phyloP scores from a whole-genome alignment of 2,113 vertebrate genomes.

The Australoheros scitulus region DNA sequence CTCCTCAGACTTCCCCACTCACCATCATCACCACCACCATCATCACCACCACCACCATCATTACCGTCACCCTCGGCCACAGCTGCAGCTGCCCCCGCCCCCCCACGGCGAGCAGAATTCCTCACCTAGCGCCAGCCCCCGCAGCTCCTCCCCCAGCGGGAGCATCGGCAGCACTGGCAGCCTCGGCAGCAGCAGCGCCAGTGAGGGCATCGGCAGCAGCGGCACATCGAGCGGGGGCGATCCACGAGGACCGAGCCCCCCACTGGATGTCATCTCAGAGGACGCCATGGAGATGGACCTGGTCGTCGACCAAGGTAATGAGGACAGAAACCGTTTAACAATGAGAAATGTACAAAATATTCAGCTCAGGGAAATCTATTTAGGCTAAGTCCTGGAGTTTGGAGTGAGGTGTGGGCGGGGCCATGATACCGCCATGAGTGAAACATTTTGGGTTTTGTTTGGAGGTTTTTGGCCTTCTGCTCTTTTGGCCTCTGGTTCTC shows the following conservation, averaged over 20 bases:
- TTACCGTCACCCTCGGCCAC: conserved; percentile 34
- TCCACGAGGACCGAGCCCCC: conserved; percentile 65
- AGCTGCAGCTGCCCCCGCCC: conserved; percentile 50
- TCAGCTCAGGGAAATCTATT: too few species aligned
- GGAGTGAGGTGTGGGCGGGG: not conserved
- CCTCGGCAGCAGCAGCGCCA: conserved; percentile 54
- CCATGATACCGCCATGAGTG: not conserved
- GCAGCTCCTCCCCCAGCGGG: conserved; percentile 69
- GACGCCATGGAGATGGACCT: conserved; percentile 78
- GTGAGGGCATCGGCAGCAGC: conserved; percentile 59
- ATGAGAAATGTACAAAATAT: not conserved
- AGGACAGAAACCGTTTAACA: not conserved
- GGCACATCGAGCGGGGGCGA: conserved; percentile 42
- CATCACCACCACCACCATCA: conserved; percentile 34
- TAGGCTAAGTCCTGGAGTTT: not conserved
- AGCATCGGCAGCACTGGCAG: conserved; percentile 68
- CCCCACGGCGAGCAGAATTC: conserved; percentile 50
- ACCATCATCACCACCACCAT: conserved; percentile 43
- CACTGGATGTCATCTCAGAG: conserved; percentile 87
- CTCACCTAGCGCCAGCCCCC: conserved; percentile 64
- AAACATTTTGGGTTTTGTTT: not conserved
- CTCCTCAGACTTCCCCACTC: conserved; percentile 62
- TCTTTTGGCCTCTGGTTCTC: not conserved
- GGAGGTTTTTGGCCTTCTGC: not conserved
- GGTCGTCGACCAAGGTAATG: conserved; percentile 44